Conservation (phyloP, 2,113 vertebrate genomes). For the Mus musculus region GRCm39 chr14:114402501-114403000, state of each 20-base stretch:
- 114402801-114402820: background rate
- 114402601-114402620: background rate
- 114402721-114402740: background rate
- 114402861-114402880: background rate
- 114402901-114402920: background rate
- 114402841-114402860: background rate
- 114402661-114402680: no score
- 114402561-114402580: background rate
- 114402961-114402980: background rate
- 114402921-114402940: background rate
- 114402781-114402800: no score
- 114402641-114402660: accelerated
- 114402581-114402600: background rate
- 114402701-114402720: background rate
- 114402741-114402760: background rate
- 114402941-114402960: background rate
- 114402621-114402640: no score
- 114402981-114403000: background rate
- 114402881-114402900: background rate
- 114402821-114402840: background rate
- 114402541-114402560: no score
- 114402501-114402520: background rate
- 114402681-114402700: no score
- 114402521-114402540: background rate
- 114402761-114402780: background rate